Evolutionary conservation across 2,888 invertebrate species (phyloP).

Genomic region (Cheilosia pagana): DNA sequence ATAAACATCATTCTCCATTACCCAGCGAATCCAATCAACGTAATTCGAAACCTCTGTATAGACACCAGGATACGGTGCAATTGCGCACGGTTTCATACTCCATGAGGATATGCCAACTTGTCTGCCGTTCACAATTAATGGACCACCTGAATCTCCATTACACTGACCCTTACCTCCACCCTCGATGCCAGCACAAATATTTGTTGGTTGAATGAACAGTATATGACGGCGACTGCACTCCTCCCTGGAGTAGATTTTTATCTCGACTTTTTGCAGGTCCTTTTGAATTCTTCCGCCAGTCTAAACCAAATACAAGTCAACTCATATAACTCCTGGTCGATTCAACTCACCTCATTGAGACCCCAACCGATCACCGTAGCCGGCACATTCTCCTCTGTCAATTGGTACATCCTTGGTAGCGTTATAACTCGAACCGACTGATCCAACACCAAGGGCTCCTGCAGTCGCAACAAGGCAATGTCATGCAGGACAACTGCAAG

Average conservation of each 20-base stretch:
- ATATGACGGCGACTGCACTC: slow-evolving; percentile 81
- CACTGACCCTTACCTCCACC: slow-evolving; percentile 84
- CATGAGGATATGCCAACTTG: slow-evolving; percentile 84
- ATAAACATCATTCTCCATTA: slow-evolving; percentile 74
- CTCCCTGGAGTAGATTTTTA: slow-evolving; percentile 81
- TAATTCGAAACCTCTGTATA: slow-evolving; percentile 83
- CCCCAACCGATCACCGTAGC: slow-evolving; percentile 82
- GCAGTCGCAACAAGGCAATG: slow-evolving; percentile 79
- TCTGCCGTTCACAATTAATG: slow-evolving; percentile 80
- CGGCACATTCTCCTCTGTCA: slow-evolving; percentile 74
- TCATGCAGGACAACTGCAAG: slow-evolving; percentile 78
- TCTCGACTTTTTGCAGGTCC: slow-evolving; percentile 81
- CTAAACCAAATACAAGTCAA: slow-evolving; percentile 76
- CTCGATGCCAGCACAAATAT: slow-evolving; percentile 84
- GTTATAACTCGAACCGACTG: slow-evolving; percentile 77
- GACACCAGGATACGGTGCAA: slow-evolving; percentile 83
- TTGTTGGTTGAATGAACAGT: slow-evolving; percentile 78
- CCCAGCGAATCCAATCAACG: slow-evolving; percentile 80
- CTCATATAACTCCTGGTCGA: not conserved
- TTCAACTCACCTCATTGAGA: slow-evolving; percentile 78
- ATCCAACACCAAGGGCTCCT: slow-evolving; percentile 70
- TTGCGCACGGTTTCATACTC: slow-evolving; percentile 83
- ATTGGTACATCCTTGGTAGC: slow-evolving; percentile 78
- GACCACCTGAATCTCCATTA: slow-evolving; percentile 84
- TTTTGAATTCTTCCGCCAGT: slow-evolving; percentile 81